A percentile compares a stretch with the other conserved stretches of the same genome.
Evolutionary conservation across 2,888 invertebrate genomes (phyloP).

Genomic region (Nomada hirtipes): DNA sequence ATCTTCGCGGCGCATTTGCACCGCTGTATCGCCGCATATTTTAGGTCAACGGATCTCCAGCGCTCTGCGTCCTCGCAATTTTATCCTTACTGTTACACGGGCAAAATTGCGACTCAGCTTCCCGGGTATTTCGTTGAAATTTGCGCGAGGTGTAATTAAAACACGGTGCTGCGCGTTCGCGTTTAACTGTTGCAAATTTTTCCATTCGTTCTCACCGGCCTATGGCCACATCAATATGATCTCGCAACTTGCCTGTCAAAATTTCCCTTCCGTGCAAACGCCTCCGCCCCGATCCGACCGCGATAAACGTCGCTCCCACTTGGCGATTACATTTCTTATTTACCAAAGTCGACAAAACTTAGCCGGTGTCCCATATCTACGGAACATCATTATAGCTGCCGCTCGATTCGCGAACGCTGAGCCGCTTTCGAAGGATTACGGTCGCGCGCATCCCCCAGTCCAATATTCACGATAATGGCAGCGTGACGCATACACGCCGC

Average conservation of each 20-base stretch:
- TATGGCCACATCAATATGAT: neutral
- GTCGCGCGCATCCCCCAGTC: conserved; percentile 42
- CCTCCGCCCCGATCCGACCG: neutral
- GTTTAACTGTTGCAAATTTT: conserved; percentile 46
- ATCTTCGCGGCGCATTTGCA: conserved; percentile 30
- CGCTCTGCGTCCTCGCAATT: conserved; percentile 4
- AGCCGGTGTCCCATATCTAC: conserved; percentile 19
- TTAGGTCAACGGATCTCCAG: conserved; percentile 34
- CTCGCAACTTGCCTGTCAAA: too few species aligned
- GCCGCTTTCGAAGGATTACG: conserved; percentile 65
- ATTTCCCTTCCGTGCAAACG: neutral
- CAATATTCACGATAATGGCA: conserved; percentile 66
- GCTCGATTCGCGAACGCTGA: conserved; percentile 50
- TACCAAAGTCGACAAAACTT: conserved; percentile 4
- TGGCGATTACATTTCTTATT: conserved; percentile 18
- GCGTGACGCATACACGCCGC: conserved; percentile 36
- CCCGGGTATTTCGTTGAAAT: conserved; percentile 41
- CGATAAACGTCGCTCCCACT: neutral
- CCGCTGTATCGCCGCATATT: conserved; percentile 32
- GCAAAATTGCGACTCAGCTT: conserved; percentile 33
- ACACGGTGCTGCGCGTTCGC: conserved; percentile 1
- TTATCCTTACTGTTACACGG: conserved; percentile 27
- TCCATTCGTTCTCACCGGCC: conserved; percentile 1
- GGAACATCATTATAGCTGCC: conserved; percentile 22
- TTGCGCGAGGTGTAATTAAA: conserved; percentile 41